Base-by-base conservation (phyloP, 2,797 vertebrate genomes). In the Sylvia borin region DNA sequence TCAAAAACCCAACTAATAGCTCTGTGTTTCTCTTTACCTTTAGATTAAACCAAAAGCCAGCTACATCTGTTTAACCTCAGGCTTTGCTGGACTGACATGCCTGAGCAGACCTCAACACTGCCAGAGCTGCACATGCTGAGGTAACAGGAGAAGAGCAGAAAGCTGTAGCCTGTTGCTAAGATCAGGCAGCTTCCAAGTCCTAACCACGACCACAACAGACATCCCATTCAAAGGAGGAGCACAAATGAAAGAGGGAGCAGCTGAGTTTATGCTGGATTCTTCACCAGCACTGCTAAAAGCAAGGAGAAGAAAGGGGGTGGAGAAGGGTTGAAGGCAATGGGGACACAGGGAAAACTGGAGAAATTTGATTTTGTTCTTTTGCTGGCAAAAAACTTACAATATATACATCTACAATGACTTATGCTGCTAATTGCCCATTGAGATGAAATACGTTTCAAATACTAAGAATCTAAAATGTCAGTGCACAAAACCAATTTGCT, bases 61-160 rank as follows among this genome's bases (percentile, higher is more conserved):
- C 62, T 79, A 70, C 73, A 42, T 86, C 90, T 91, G 60, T 88
- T 95, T 95, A 88, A 96, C 90, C 93, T 91, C 60, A 18, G 87
- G 79, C 91, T 93, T 91, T 84, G 82, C 70, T 88, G 79, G 62
- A 83, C 76, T 70, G 73, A 90, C 95, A 32, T 94, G 95, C 66
- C 95, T 93, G 91, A 96, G 88, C 96, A 96, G 65, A 91, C 65
- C 22, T 83, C 61, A 68, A 26, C 22, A 36, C 75, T 79, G 57
- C 58, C 68, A 91, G 75, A 77, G 71, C 72, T 85, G 65, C 75
- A 90, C 79, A 96, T 81, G 51, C 70, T 54, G 58, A 94, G 68
- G 88, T 91, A 96, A 92, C 62, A 90, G 47, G 45, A 90, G 82
- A 58, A 9, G 16, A 84, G 57, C 38, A 94, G 53, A 91, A 90